Conservation (phyloP, 2,797 vertebrate genomes). For the Spinus olivaceus region DNA sequence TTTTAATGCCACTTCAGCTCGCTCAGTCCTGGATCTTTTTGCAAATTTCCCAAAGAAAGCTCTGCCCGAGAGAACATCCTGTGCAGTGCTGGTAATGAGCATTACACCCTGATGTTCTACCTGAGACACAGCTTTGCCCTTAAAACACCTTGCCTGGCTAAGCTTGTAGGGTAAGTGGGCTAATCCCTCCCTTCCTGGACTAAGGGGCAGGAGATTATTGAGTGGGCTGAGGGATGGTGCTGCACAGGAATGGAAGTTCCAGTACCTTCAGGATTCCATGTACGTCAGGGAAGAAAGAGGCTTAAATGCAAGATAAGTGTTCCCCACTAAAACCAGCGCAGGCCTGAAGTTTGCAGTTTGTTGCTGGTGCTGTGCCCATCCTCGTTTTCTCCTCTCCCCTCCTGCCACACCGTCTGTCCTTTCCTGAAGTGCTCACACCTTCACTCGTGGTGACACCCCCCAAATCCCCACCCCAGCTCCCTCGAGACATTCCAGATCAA, state of each 20-base stretch:
- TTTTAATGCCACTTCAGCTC: background rate
- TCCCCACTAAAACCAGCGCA: background rate
- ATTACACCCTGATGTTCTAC: background rate
- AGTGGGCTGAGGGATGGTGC: background rate
- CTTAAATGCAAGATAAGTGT: background rate
- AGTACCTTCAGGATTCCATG: background rate
- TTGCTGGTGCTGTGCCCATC: background rate
- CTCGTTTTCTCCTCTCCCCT: background rate
- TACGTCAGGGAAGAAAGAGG: background rate
- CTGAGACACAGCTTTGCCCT: constrained; percentile 34
- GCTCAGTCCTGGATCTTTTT: accelerated
- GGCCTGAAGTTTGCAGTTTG: background rate
- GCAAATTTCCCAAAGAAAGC: background rate
- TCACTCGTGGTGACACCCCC: background rate
- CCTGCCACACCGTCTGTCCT: background rate
- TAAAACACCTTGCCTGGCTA: constrained; percentile 20
- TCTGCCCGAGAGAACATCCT: background rate
- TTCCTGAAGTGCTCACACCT: background rate
- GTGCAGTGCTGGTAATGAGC: constrained; percentile 4
- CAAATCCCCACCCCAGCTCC: background rate
- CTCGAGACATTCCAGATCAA: background rate
- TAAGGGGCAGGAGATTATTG: background rate
- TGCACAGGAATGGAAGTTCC: background rate
- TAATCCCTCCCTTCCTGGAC: constrained; percentile 52
- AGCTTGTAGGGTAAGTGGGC: constrained; percentile 44